Evolutionary conservation across 2,888 invertebrate species (phyloP).

Genomic region (Leptura quadrifasciata): DNA sequence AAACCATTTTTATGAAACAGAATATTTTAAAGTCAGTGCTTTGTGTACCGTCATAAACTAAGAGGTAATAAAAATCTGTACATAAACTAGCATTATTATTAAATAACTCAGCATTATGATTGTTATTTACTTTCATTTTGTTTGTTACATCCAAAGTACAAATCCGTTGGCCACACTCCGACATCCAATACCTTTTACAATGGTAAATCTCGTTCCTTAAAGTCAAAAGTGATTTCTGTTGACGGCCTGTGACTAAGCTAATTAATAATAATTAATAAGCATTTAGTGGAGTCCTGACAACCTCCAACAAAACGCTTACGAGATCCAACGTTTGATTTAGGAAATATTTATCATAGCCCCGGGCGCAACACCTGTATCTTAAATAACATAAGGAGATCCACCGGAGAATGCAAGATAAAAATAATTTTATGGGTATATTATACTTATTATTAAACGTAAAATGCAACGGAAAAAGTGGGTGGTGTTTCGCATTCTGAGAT

Average conservation of each 20-base stretch:
- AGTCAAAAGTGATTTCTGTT: slow-evolving; percentile 17
- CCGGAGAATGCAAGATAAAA: slow-evolving; percentile 32
- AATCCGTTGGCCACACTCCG: background rate
- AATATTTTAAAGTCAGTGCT: no score
- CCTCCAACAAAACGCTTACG: slow-evolving; percentile 33
- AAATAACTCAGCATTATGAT: no score
- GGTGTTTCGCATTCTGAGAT: background rate
- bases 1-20: no score
- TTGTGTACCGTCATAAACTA: no score
- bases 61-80: no score
- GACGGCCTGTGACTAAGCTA: slow-evolving; percentile 23
- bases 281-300: slow-evolving; percentile 31
- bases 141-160: no score
- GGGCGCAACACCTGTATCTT: slow-evolving; percentile 46
- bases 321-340: slow-evolving; percentile 44
- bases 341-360: slow-evolving; percentile 39
- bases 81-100: no score
- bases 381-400: slow-evolving; percentile 28
- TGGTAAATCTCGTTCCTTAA: slow-evolving; percentile 16
- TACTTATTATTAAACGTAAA: slow-evolving; percentile 8
- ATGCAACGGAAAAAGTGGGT: slow-evolving; percentile 6
- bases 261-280: slow-evolving; percentile 35
- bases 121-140: no score
- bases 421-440: slow-evolving; percentile 37
- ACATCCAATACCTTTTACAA: background rate